Conservation (phyloP, 2,797 vertebrate species). For the Bradypus variegatus region DNA sequence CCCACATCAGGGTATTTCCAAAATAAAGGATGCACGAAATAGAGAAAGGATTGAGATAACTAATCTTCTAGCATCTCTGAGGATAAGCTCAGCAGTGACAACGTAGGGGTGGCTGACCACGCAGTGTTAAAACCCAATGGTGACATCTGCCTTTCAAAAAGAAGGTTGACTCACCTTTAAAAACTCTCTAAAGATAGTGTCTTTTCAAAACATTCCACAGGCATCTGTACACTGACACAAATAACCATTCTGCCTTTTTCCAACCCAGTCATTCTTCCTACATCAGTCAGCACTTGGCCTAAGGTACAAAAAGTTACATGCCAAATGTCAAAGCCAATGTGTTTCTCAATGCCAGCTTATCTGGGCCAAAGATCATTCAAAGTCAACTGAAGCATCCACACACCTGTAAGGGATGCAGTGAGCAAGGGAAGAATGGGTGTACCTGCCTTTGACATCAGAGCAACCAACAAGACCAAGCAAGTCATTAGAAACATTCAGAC, state of each 20-base stretch:
- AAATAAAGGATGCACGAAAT: neutral
- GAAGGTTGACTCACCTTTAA: neutral
- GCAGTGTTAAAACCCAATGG: neutral
- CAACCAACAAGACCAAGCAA: neutral
- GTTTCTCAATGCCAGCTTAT: neutral
- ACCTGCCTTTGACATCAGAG: neutral
- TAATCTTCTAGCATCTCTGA: neutral
- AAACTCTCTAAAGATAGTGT: neutral
- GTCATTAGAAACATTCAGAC: neutral
- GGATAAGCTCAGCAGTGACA: neutral
- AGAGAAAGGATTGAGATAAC: neutral
- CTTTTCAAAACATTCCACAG: neutral
- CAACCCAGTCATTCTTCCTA: neutral
- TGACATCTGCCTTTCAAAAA: neutral
- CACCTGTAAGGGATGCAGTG: neutral
- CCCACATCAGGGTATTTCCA: neutral
- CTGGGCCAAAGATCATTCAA: neutral
- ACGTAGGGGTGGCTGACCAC: neutral
- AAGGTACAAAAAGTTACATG: neutral
- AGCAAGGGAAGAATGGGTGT: neutral
- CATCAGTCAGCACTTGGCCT: neutral
- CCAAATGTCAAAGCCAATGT: neutral
- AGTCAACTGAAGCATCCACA: neutral
- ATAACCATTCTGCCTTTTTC: neutral
- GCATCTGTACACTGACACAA: neutral